phyloP scores from a whole-genome alignment of 2,113 vertebrate species.

The Ctenomys sociabilis region DNA sequence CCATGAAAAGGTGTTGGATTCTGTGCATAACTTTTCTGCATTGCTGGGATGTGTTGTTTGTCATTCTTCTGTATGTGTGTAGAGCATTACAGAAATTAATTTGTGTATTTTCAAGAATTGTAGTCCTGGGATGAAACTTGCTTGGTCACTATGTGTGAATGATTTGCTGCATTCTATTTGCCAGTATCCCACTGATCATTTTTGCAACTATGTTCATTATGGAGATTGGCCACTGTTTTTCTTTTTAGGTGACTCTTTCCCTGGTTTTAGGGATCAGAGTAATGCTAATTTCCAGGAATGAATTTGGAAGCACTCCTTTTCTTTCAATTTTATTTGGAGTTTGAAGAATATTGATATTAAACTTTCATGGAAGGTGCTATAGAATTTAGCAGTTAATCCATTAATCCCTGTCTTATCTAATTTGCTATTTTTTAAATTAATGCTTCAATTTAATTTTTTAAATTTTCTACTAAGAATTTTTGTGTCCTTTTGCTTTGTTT shows the following conservation, averaged over 20 bases:
- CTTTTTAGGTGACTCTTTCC: neutral
- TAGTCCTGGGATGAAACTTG: no score
- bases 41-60: no score
- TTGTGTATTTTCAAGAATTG: no score
- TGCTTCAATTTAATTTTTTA: neutral
- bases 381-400: neutral
- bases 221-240: no score
- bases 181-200: no score
- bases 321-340: neutral
- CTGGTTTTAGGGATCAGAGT: neutral
- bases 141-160: no score
- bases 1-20: no score
- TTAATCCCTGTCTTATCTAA: neutral
- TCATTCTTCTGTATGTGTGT: no score
- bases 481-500: neutral
- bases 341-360: neutral
- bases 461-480: neutral
- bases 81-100: no score
- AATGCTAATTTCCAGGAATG: neutral
- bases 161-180: no score
- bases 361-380: neutral
- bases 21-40: no score
- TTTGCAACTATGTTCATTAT: no score
- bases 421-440: neutral
- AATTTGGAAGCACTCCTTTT: neutral